These are phyloP conservation scores for Eupelmus urozonus DNA, from an alignment of 2,888 invertebrate genomes.

Conservation along the genomic window DNA sequence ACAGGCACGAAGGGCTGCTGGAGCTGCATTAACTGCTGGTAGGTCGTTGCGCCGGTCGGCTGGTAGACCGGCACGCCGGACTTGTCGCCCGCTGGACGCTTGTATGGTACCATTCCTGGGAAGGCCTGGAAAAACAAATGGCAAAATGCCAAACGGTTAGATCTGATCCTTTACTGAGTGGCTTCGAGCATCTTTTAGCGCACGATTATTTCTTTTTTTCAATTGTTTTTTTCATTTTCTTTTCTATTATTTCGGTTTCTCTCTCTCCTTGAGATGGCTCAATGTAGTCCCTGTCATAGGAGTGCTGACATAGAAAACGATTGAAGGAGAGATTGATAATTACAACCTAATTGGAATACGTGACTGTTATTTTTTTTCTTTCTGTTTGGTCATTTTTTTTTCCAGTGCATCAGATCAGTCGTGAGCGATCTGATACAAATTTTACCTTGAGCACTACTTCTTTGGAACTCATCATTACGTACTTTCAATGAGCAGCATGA, in stretches of 20 bases:
- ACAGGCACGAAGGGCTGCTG: slow-evolving; percentile 98
- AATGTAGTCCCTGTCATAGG: slow-evolving; percentile 41
- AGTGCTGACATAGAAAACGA: slow-evolving; percentile 41
- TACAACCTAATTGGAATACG: slow-evolving; percentile 21
- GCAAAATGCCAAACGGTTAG: slow-evolving; percentile 54
- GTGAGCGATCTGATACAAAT: background rate
- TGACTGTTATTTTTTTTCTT: slow-evolving; percentile 36
- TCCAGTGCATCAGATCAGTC: slow-evolving; percentile 1
- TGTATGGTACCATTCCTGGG: slow-evolving; percentile 96
- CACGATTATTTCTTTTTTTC: no score
- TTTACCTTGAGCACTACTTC: background rate
- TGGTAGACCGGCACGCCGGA: slow-evolving; percentile 97
- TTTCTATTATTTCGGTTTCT: slow-evolving; percentile 33
- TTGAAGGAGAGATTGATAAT: slow-evolving; percentile 43
- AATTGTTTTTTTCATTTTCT: slow-evolving; percentile 20
- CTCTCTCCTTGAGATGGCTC: slow-evolving; percentile 34
- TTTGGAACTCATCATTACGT: background rate
- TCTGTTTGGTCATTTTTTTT: slow-evolving; percentile 1
- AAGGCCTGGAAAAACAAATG: slow-evolving; percentile 84
- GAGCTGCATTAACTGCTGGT: slow-evolving; percentile 96
- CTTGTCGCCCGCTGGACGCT: slow-evolving; percentile 97
- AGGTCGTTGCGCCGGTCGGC: slow-evolving; percentile 90
- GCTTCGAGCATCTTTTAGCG: background rate
- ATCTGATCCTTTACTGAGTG: background rate
- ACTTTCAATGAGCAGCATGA: background rate